phyloP scores from a whole-genome alignment of 2,797 vertebrate species.

The Mus caroli region DNA sequence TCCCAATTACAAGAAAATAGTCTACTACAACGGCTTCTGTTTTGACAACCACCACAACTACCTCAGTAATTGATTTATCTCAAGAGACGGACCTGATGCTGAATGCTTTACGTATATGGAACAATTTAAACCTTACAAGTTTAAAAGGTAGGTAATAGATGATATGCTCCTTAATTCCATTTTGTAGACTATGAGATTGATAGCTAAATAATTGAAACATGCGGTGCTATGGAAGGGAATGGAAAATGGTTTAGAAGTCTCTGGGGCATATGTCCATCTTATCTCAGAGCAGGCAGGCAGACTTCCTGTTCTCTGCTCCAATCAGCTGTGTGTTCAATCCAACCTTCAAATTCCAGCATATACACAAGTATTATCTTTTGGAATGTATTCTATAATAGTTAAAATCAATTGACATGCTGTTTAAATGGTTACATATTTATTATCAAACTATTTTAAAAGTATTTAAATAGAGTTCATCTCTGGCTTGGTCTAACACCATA shows the following conservation, averaged over 20 bases:
- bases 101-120: neutral
- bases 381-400: neutral
- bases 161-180: constrained; percentile 18
- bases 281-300: neutral
- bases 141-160: neutral
- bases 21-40: neutral
- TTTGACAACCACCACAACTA: too few relatives aligned
- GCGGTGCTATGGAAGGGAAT: neutral
- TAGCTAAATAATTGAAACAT: neutral
- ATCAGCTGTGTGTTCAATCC: neutral
- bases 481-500: constrained; percentile 27
- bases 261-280: neutral
- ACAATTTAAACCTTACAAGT: neutral
- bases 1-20: constrained; percentile 31
- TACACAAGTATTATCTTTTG: constrained; percentile 27
- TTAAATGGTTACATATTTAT: constrained; percentile 69
- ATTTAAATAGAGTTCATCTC: constrained; percentile 40
- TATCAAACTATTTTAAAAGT: constrained; percentile 63
- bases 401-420: neutral
- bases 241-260: neutral
- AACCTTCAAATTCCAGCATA: neutral
- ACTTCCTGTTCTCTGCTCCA: neutral
- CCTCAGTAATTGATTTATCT: neutral
- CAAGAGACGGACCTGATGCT: neutral
- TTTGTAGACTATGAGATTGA: constrained; percentile 27